These are phyloP conservation scores for Clostera curtula DNA, from an alignment of 2,888 invertebrate genomes.

Conservation along the genomic window DNA sequence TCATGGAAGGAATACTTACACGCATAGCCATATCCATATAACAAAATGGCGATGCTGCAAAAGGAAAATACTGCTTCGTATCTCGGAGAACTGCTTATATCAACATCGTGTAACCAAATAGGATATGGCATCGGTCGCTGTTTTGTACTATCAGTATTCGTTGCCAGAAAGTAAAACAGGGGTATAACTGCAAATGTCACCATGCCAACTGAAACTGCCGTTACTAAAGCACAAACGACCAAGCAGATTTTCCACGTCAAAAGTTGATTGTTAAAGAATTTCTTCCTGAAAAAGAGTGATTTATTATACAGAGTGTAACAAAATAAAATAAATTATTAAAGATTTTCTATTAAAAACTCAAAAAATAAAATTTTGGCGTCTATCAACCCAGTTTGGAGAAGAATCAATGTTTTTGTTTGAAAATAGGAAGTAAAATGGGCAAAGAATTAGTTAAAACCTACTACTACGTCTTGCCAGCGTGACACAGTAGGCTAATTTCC, in stretches of 20 bases:
- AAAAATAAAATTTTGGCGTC: no score
- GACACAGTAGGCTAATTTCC: no score
- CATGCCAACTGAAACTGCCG: constrained; percentile 20
- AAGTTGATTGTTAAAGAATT: constrained; percentile 38
- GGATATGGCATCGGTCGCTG: constrained; percentile 40
- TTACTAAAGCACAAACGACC: constrained; percentile 21
- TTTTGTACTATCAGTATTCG: constrained; percentile 19
- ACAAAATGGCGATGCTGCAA: constrained; percentile 21
- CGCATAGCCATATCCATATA: constrained; percentile 30
- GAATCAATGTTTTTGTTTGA: no score
- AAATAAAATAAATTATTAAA: background rate
- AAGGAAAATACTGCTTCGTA: constrained; percentile 39
- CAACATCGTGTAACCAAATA: constrained; percentile 33
- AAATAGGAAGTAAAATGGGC: no score
- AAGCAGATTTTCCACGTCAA: constrained; percentile 38
- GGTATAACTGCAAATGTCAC: constrained; percentile 15
- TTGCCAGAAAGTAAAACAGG: constrained; percentile 25
- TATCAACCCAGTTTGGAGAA: no score
- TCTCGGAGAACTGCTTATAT: constrained; percentile 33
- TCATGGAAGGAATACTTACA: constrained; percentile 33
- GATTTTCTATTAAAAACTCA: no score
- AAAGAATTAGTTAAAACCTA: no score
- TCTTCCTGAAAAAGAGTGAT: constrained; percentile 23
- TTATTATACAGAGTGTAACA: background rate
- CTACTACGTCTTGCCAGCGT: no score